phyloP scores from a whole-genome alignment of 1,140 invertebrate genomes.

The Bombyx mandarina region DNA sequence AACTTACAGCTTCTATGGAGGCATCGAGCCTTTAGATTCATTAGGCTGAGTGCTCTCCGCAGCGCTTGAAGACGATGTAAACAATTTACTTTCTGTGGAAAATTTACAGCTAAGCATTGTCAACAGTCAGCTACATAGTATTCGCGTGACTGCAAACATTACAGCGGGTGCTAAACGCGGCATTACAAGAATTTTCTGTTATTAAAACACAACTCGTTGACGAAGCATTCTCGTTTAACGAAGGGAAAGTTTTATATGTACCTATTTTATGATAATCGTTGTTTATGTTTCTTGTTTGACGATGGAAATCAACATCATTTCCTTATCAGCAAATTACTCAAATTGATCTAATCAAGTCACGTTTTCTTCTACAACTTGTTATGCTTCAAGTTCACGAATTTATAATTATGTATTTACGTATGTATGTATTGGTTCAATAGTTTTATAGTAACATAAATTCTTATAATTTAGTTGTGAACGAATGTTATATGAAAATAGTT shows the following conservation, averaged over 20 bases:
- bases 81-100: conserved; percentile 47
- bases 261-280: not conserved
- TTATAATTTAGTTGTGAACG: too few relatives aligned
- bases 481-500: too few relatives aligned
- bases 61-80: conserved; percentile 30
- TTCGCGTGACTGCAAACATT: conserved; percentile 30
- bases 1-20: too few relatives aligned
- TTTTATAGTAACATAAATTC: too few relatives aligned
- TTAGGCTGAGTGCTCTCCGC: conserved; percentile 17
- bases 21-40: conserved; percentile 11
- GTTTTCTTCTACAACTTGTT: too few relatives aligned
- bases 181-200: conserved; percentile 27
- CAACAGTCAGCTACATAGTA: conserved; percentile 16
- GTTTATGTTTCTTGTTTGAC: too few relatives aligned
- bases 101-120: conserved; percentile 45
- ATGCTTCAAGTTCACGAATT: too few relatives aligned
- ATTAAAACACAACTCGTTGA: conserved; percentile 36
- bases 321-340: too few relatives aligned
- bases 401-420: too few relatives aligned
- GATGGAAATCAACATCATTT: too few relatives aligned
- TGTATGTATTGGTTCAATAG: too few relatives aligned
- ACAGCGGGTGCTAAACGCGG: conserved; percentile 5
- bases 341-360: too few relatives aligned
- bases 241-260: conserved; percentile 36
- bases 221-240: conserved; percentile 14